phyloP scores from a whole-genome alignment of 2,888 invertebrate species.

The Camponotus fellah region DNA sequence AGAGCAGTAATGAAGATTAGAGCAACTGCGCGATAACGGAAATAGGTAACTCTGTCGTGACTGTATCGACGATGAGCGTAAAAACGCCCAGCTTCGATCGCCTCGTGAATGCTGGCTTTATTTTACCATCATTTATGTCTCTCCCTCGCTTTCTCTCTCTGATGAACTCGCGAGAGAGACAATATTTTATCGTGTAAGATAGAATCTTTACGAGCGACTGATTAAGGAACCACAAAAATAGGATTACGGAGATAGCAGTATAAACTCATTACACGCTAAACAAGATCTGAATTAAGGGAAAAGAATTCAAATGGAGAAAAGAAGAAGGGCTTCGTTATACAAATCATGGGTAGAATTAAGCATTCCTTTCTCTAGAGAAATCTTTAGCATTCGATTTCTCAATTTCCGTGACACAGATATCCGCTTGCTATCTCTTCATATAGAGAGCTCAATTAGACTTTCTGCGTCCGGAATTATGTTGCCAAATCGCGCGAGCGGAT shows the following conservation, averaged over 20 bases:
- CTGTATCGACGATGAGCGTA: slow-evolving; percentile 14
- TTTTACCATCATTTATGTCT: background rate
- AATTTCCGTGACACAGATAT: background rate
- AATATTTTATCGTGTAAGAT: slow-evolving; percentile 25
- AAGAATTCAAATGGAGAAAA: background rate
- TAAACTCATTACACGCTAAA: background rate
- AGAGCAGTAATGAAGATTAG: slow-evolving; percentile 50
- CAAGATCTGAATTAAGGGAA: background rate
- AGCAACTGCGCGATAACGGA: slow-evolving; percentile 60
- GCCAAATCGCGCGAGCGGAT: background rate
- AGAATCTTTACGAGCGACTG: background rate
- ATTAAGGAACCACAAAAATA: slow-evolving; percentile 4
- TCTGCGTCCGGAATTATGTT: slow-evolving; percentile 10
- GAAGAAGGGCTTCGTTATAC: background rate
- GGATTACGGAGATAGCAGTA: background rate
- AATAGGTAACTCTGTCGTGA: slow-evolving; percentile 46
- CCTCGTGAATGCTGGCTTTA: slow-evolving; percentile 47
- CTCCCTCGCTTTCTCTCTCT: background rate
- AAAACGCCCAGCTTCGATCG: slow-evolving; percentile 17
- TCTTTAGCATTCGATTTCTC: background rate
- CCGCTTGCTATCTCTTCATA: background rate
- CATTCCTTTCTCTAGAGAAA: slow-evolving; percentile 10
- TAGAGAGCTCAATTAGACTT: slow-evolving; percentile 15
- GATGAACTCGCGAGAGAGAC: slow-evolving; percentile 24
- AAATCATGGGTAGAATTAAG: background rate